A percentile compares a stretch with the other conserved stretches of the same genome.
phyloP scores from a whole-genome alignment of 2,888 invertebrate genomes.

The Tillus elongatus region DNA sequence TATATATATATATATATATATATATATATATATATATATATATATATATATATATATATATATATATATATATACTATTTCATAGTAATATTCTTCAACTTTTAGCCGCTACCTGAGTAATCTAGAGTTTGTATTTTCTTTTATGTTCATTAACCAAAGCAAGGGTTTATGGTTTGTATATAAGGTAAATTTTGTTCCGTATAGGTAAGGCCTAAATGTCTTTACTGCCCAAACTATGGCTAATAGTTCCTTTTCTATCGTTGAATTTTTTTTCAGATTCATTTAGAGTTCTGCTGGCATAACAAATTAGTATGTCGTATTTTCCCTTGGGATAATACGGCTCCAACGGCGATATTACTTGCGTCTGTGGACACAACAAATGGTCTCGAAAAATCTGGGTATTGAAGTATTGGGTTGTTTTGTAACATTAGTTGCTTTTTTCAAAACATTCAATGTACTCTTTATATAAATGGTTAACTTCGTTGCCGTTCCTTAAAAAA shows the following conservation, averaged over 20 bases:
- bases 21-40: too few relatives aligned
- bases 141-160: background rate
- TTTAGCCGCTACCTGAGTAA: background rate
- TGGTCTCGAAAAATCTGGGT: slow-evolving; percentile 1
- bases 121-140: background rate
- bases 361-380: background rate
- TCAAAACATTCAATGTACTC: too few relatives aligned
- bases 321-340: background rate
- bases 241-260: background rate
- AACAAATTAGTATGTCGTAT: background rate
- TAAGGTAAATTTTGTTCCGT: background rate
- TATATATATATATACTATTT: too few relatives aligned
- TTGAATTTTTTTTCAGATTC: background rate
- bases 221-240: background rate
- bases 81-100: background rate
- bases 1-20: too few relatives aligned
- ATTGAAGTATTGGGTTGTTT: too few relatives aligned
- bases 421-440: too few relatives aligned
- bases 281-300: slow-evolving; percentile 2
- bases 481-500: too few relatives aligned
- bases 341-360: background rate
- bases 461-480: too few relatives aligned
- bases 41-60: too few relatives aligned
- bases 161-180: background rate
- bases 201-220: background rate